phyloP scores from a whole-genome alignment of 2,113 vertebrate genomes.

The Pogonocichla stellata region DNA sequence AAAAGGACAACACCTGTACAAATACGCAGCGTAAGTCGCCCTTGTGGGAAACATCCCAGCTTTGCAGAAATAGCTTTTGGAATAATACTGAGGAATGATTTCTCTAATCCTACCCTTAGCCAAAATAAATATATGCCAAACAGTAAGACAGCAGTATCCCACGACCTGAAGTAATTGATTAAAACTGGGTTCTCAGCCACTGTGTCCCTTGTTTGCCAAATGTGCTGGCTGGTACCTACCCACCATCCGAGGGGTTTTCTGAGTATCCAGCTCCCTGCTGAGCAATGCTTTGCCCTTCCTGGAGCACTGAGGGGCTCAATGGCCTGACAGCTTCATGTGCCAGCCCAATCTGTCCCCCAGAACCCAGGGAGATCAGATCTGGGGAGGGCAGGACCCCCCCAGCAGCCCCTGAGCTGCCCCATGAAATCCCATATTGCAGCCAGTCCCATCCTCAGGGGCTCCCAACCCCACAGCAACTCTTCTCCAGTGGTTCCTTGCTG shows the following conservation, averaged over 20 bases:
- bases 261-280: neutral
- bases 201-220: neutral
- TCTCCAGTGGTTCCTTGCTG: neutral
- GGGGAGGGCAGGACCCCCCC: neutral
- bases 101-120: constrained; percentile 8
- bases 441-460: neutral
- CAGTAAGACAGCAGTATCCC: neutral
- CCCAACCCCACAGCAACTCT: neutral
- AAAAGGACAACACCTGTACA: constrained; percentile 51
- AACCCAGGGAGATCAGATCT: rapidly evolving
- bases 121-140: neutral
- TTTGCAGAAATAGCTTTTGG: neutral
- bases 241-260: neutral
- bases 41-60: constrained; percentile 24
- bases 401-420: rapidly evolving
- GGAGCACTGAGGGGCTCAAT: neutral
- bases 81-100: neutral
- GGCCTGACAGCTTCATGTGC: neutral
- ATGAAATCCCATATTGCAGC: rapidly evolving
- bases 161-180: neutral
- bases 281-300: neutral
- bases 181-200: neutral
- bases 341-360: neutral
- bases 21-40: neutral
- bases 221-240: neutral